Percentiles rank a stretch among this genome's conserved stretches.
phyloP scores from a whole-genome alignment of 2,888 invertebrate species.

The Eristalis pertinax region DNA sequence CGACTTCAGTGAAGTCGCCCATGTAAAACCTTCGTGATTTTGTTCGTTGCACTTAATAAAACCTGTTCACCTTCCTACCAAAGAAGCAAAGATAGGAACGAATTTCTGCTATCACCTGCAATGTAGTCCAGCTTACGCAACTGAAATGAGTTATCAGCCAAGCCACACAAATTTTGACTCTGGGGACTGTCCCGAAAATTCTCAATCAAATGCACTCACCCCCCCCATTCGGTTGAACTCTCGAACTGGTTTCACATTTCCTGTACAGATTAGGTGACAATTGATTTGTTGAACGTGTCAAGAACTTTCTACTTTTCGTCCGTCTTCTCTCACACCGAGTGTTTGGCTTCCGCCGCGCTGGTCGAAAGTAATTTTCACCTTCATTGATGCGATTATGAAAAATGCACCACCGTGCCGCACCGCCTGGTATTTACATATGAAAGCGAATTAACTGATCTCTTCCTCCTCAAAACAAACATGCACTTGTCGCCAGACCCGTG shows the following conservation, averaged over 20 bases:
- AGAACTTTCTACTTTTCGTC: neutral
- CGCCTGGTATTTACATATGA: neutral
- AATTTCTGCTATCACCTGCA: no score
- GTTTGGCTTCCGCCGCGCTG: neutral
- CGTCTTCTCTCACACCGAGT: neutral
- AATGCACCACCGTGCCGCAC: neutral
- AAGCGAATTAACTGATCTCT: neutral
- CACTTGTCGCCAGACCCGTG: slow-evolving; percentile 13
- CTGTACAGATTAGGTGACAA: neutral
- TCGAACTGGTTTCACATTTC: neutral
- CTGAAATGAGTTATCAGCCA: neutral
- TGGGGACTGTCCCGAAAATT: neutral
- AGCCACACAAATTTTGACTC: neutral
- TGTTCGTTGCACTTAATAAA: no score
- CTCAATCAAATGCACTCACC: neutral
- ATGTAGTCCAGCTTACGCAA: neutral
- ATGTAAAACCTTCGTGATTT: no score
- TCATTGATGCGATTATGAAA: neutral
- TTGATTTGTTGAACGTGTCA: neutral
- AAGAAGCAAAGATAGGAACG: no score
- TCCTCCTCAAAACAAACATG: neutral
- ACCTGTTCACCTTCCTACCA: no score
- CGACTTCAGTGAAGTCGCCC: no score
- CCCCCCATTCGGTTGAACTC: neutral
- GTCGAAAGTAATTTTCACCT: neutral